Base-by-base conservation (phyloP, 1,140 invertebrate species). In the Drosophila truncata region DNA sequence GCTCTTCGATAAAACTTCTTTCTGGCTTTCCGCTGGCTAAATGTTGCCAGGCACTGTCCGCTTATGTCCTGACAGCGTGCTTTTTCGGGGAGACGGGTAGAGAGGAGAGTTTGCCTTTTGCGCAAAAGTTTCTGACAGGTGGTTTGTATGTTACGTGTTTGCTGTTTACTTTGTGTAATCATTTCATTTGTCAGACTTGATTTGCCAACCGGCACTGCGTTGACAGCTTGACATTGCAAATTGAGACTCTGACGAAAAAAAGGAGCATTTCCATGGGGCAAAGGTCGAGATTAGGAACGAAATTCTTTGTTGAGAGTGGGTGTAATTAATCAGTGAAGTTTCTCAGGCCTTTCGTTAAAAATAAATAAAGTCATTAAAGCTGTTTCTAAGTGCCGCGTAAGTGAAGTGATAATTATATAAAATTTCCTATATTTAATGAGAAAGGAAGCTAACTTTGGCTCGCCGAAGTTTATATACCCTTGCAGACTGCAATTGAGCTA, bases 121-220 rank as follows among this genome's bases (percentile, higher is more conserved):
- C 67, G 50, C 49, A 82, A 69, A 65, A 79, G 64, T 80, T 70
- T 72, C 81, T 88, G 85, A 88, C 85, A 90, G 85, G 85, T 88
- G 85, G 85, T 88, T 88, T 88, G 83, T 62, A 73, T 66, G 66
- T 72, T 78, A 49, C 78, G 63, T 85, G 82, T 73, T 75, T 61
- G 65, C 70, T 90, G 85, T 90, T 88, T 90, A 82, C 85, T 90
- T 90, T 88, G 85, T 88, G 85, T 90, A 90, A 90, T 88, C 85
- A 88, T 88, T 88, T 90, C 81, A 88, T 88, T 88, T 90, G 85
- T 90, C 85, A 88, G 80, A 80, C 72, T 90, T 90, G 84, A 90
- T 90, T 90, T 80, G 72, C 80, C 50, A 42, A 31, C 77, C 63
- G 65, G 57, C 80, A 71, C 54, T 69, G 57, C 72, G 83, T 27